phyloP scores from a whole-genome alignment of 2,888 invertebrate species.

The Pandemis corylana region DNA sequence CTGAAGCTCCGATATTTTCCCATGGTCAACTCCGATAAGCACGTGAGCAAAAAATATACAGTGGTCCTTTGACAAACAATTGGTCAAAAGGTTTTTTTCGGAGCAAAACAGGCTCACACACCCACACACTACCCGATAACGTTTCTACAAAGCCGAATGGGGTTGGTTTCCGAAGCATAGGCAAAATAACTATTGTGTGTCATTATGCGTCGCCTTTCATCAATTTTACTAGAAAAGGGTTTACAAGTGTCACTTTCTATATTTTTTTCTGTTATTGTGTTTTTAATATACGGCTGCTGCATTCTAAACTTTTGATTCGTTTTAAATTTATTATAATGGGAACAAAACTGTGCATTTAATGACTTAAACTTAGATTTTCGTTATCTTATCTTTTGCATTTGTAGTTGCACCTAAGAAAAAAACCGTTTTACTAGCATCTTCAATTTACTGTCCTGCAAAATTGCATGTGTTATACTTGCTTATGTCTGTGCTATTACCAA shows the following conservation, averaged over 20 bases:
- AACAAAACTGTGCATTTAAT: neutral
- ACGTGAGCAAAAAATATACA: constrained; percentile 78
- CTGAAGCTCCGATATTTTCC: constrained; percentile 82
- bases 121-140: constrained; percentile 78
- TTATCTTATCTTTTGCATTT: neutral
- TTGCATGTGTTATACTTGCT: neutral
- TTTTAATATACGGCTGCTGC: constrained; percentile 45
- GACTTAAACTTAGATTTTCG: neutral
- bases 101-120: constrained; percentile 73
- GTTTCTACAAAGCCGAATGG: constrained; percentile 73
- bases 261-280: constrained; percentile 49
- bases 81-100: constrained; percentile 80
- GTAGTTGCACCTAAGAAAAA: neutral
- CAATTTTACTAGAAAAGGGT: constrained; percentile 81
- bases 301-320: constrained; percentile 17
- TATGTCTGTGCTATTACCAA: neutral
- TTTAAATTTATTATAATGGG: constrained; percentile 14
- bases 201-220: constrained; percentile 80
- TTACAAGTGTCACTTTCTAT: constrained; percentile 80
- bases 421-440: neutral
- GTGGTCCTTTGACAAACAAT: constrained; percentile 80
- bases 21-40: constrained; percentile 83
- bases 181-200: constrained; percentile 81
- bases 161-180: constrained; percentile 67
- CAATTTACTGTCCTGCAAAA: neutral